Evolutionary conservation across 2,797 vertebrate species (phyloP), one percentile per base, ranked within the genome.

Genomic region (Neosilurus mollespiculum): DNA sequence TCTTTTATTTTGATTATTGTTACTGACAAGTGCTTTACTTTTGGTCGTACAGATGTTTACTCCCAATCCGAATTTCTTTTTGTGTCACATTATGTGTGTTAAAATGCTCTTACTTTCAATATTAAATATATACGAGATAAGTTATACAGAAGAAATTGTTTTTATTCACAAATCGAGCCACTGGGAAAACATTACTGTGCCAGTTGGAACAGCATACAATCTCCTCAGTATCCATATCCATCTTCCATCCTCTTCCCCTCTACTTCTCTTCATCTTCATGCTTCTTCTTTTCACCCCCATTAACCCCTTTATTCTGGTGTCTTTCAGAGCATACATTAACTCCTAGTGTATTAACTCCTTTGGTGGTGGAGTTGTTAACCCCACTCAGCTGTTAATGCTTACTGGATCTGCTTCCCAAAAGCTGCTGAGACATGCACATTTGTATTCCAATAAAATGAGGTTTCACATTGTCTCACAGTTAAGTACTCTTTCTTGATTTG

Each of bases 381-480:
- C 69, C 51, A 49, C 81, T 84, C 87, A 86, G 84, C 84, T 88
- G 88, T 22, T 73, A 83, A 56, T 53, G 6, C 56, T 89, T 86
- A 85, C 75, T 26, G 43, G 26, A 65, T 56, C 59, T 59, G 26
- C 51, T 81, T 86, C 62, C 73, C 76, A n/a, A 75, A 84, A 87
- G 81, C 54, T 67, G 85, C 85, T 83, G 71, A 89, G 76, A 67
- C 53, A 59, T 78, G 86, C 79, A 76, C 67, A 83, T 82, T 86
- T 51, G 43, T 51, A n/a, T 79, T 18, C 73, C 65, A 72, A 43
- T 16, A 62, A 69, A 81, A 70, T 62, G 65, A 78, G 71, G 72
- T 83, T 78, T 75, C 37, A 76, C 64, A 82, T 89, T 89, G 88
- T 89, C 85, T 79, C 34, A 83, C 18, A 2, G 80, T 72, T 87